Conservation (phyloP, 2,797 vertebrate genomes). For the Phyllotis vaccarum region DNA sequence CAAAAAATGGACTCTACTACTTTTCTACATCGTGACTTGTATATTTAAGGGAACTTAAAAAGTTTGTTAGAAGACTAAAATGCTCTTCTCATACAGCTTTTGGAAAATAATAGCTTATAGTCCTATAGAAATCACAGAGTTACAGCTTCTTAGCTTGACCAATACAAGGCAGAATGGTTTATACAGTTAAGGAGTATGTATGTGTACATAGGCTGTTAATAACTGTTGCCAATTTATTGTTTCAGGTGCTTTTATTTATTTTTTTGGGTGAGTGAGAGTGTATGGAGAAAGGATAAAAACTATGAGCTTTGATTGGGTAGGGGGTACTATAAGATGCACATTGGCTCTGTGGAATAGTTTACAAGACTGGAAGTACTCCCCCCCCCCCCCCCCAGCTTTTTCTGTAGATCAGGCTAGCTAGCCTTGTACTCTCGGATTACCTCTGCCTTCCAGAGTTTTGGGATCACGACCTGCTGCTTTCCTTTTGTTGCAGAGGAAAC, state of each 20-base stretch:
- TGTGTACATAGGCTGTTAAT: conserved; percentile 45
- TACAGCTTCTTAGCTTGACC: conserved; percentile 34
- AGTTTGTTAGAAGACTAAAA: conserved; percentile 5
- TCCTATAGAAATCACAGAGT: conserved; percentile 46
- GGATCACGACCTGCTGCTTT: neutral
- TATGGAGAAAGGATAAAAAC: neutral
- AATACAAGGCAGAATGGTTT: conserved; percentile 12
- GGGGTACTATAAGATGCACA: neutral
- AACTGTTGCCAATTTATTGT: conserved; percentile 7
- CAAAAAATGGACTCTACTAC: neutral
- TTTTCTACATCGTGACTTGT: conserved; percentile 30
- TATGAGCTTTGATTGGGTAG: conserved; percentile 49
- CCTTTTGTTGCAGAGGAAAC: neutral
- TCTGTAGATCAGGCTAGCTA: neutral
- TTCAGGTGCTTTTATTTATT: conserved; percentile 60
- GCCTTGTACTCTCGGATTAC: neutral
- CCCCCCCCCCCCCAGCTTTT: neutral
- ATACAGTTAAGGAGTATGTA: conserved; percentile 38
- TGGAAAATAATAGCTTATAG: conserved; percentile 40
- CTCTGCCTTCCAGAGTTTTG: neutral
- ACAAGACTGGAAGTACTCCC: conserved; percentile 22
- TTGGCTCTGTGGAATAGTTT: conserved; percentile 38
- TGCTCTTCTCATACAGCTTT: conserved; percentile 43
- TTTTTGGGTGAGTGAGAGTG: conserved; percentile 26
- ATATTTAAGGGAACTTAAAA: conserved; percentile 33